These are phyloP conservation scores for Chromoteleia sp. DNA, from an alignment of 2,888 invertebrate species.

Conservation along the genomic window DNA sequence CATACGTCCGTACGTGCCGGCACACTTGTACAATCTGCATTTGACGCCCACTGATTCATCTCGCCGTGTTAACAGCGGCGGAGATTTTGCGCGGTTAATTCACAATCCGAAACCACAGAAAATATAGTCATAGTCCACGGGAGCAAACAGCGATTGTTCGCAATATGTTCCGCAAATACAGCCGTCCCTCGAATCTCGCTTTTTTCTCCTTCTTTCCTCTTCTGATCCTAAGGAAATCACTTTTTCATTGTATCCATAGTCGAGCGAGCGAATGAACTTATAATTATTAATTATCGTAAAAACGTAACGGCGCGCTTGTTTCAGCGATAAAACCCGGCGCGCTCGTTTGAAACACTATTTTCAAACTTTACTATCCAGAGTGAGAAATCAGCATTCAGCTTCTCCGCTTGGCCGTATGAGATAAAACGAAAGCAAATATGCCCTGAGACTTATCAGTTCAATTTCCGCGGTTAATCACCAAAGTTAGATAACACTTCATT, in stretches of 20 bases:
- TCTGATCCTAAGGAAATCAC: neutral
- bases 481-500: constrained; percentile 69
- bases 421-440: constrained; percentile 68
- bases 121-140: constrained; percentile 54
- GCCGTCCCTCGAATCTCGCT: neutral
- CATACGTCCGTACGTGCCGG: constrained; percentile 70
- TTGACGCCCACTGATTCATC: constrained; percentile 80
- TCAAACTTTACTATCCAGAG: constrained; percentile 56
- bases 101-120: constrained; percentile 68
- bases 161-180: constrained; percentile 24
- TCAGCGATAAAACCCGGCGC: constrained; percentile 34
- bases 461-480: constrained; percentile 64
- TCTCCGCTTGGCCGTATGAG: constrained; percentile 48
- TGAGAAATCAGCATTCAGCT: constrained; percentile 57
- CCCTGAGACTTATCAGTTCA: constrained; percentile 65
- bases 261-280: constrained; percentile 25
- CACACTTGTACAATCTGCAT: constrained; percentile 81
- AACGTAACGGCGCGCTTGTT: constrained; percentile 43
- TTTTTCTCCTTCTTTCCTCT: neutral
- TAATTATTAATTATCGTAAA: constrained; percentile 60
- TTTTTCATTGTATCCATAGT: neutral
- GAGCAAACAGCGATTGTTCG: constrained; percentile 42
- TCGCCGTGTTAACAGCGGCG: constrained; percentile 77
- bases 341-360: constrained; percentile 62
- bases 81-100: constrained; percentile 76